phyloP scores from a whole-genome alignment of 2,888 invertebrate genomes.

The Pseudeuparius sepicola region DNA sequence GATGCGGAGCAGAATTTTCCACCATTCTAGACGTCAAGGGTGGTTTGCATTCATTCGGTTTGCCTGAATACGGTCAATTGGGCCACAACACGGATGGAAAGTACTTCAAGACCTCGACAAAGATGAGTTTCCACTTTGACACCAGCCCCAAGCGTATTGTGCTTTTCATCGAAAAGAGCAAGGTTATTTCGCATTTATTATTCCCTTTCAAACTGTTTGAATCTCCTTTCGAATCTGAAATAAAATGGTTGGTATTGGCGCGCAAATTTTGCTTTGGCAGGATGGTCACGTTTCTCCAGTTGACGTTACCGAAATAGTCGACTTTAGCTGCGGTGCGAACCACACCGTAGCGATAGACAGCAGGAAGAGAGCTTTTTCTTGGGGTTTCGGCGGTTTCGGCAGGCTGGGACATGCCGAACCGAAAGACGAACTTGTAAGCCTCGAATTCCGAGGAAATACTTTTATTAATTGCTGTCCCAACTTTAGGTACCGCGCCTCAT shows the following conservation, averaged over 20 bases:
- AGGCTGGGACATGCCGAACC: conserved; percentile 88
- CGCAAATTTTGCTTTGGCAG: no score
- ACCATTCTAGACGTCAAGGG: conserved; percentile 85
- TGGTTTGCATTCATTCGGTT: conserved; percentile 80
- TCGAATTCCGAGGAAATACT: background rate
- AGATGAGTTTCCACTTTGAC: conserved; percentile 79
- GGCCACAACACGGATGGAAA: conserved; percentile 94
- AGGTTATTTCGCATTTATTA: no score
- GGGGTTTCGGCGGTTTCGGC: conserved; percentile 95
- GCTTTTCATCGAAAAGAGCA: conserved; percentile 21
- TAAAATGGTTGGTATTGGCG: no score
- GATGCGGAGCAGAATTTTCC: conserved; percentile 88
- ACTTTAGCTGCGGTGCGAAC: conserved; percentile 84
- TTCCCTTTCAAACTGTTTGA: no score
- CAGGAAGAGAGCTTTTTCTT: conserved; percentile 80
- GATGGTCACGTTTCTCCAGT: conserved; percentile 77
- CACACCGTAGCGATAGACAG: conserved; percentile 87
- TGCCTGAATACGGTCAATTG: conserved; percentile 87
- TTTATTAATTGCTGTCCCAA: conserved; percentile 8
- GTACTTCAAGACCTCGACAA: conserved; percentile 83
- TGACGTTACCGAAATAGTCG: conserved; percentile 77
- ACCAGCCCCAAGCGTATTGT: conserved; percentile 64
- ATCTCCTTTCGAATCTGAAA: no score
- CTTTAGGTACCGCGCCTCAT: conserved; percentile 55
- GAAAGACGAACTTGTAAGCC: conserved; percentile 72